Evolutionary conservation across 2,888 invertebrate genomes (phyloP), one percentile per base, ranked within the genome.

Genomic region (Didymodactylos carnosus): DNA sequence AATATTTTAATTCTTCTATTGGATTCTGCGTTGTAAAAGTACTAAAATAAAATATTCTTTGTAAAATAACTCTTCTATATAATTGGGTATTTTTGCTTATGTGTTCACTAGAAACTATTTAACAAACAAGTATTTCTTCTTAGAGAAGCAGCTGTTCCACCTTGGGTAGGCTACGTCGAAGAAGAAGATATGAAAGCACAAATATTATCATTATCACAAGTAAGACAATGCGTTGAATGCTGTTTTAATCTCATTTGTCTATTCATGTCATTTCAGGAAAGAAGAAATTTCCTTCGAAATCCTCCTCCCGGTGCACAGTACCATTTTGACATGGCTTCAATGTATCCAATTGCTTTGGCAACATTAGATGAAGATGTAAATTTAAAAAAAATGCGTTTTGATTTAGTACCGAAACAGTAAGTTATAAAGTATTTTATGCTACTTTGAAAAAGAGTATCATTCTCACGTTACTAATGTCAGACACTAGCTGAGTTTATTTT

Each of bases 391-490:
- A 95, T 97, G 93, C 90, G 98, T 85, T 98, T 95, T 87, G 93
- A 95, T 84, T 88, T 98, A 82, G 98, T 98, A 83, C 98, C 98
- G 80, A 98, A 97, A 90, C 89, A 92, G 95, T 95, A 85, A 88
- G 62, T n/a, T 29, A 27, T 19, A 39, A 10, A 41, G 11, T 27
- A n/a, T 72, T 51, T 25, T 16, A n/a, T 40, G 62, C 27, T 39
- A n/a, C n/a, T 53, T 16, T n/a, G 19, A 72, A 25, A 19, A n/a
- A 49, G 23, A n/a, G n/a, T n/a, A n/a, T n/a, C n/a, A n/a, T n/a
- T n/a, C n/a, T n/a, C n/a, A n/a, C n/a, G n/a, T n/a, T n/a, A n/a
- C n/a, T n/a, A n/a, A n/a, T n/a, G n/a, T n/a, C n/a, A n/a, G n/a
- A n/a, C n/a, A n/a, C n/a, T n/a, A n/a, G n/a, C n/a, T n/a, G n/a